phyloP scores from a whole-genome alignment of 2,888 invertebrate genomes.

The Torymus tubicola region DNA sequence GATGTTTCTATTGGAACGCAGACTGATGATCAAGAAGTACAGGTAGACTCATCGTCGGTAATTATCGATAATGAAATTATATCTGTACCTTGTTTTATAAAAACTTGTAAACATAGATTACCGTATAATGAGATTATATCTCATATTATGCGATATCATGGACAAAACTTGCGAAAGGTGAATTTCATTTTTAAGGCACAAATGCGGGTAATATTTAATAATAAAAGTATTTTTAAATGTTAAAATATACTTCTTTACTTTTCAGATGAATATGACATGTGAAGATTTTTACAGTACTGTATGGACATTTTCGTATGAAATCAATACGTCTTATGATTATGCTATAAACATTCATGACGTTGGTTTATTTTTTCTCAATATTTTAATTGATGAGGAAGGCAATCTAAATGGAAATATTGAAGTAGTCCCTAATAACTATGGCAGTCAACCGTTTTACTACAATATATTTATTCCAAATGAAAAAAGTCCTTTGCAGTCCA shows the following conservation, averaged over 20 bases:
- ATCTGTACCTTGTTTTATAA: neutral
- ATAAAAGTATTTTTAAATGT: neutral
- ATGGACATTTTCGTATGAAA: neutral
- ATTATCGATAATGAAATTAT: too few relatives aligned
- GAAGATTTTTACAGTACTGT: neutral
- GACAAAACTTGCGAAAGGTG: too few relatives aligned
- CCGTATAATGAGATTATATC: too few relatives aligned
- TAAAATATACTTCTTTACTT: neutral
- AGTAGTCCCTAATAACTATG: too few relatives aligned
- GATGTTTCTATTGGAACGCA: neutral
- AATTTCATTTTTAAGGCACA: too few relatives aligned
- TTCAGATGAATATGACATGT: neutral
- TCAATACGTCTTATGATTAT: slow-evolving; percentile 4
- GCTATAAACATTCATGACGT: slow-evolving; percentile 4
- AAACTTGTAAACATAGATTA: neutral
- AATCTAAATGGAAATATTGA: neutral
- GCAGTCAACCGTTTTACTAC: too few relatives aligned
- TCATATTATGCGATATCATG: too few relatives aligned
- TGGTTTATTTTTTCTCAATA: slow-evolving; percentile 21
- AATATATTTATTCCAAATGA: too few relatives aligned
- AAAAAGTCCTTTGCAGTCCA: too few relatives aligned
- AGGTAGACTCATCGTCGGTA: too few relatives aligned
- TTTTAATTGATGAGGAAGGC: slow-evolving; percentile 9
- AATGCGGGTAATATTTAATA: neutral
- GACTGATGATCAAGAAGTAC: neutral